Evolutionary conservation across 2,113 vertebrate species (phyloP), one percentile per base, ranked within the genome.

Genomic region (Phalacrocorax pelagicus): DNA sequence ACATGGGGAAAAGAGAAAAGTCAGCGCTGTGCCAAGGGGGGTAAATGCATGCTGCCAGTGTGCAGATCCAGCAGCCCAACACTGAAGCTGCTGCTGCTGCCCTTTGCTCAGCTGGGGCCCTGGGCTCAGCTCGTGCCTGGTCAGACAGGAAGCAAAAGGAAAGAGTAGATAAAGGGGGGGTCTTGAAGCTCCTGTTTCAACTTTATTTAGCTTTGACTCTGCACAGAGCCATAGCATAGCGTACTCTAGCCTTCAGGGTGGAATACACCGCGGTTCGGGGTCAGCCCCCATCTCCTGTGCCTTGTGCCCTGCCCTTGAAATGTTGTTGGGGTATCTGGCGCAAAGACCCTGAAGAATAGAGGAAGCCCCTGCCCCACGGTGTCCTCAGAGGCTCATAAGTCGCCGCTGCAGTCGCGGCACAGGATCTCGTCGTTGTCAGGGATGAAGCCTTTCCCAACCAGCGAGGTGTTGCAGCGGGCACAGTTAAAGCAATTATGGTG

Each of bases 401-500:
- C 98, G 83, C 93, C 98, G 98, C 99, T 99, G 97, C 99, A 99
- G 91, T 98, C 99, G 0, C 99, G 99, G 97, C 99, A 99, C 86
- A 99, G 98, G 97, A 99, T 98, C 97, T 99, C 97, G 4, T 99
- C 98, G 5, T 98, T 98, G 5, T 99, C 98, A 0, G 99, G 99
- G 97, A 99, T 99, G 91, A 99, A 99, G 83, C 99, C 99, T 30
- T 99, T 99, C 34, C 99, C 99, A 52, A 99, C 99, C 93, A 99
- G 98, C 0, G 99, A 99, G 40, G 99, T 98, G 19, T 98, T 98
- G 97, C 99, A 99, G 92, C 99, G 98, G 57, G 99, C 98, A 12
- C 99, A 99, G 97, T 98, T 99, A 97, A 99, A 99, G 98, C 99
- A 99, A 16, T 98, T 97, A 97, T 99, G 99, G 96, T 99, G 99